Evolutionary conservation across 2,113 vertebrate genomes (phyloP), one percentile per base, ranked within the genome.

Genomic region (Pterophyllum scalare): DNA sequence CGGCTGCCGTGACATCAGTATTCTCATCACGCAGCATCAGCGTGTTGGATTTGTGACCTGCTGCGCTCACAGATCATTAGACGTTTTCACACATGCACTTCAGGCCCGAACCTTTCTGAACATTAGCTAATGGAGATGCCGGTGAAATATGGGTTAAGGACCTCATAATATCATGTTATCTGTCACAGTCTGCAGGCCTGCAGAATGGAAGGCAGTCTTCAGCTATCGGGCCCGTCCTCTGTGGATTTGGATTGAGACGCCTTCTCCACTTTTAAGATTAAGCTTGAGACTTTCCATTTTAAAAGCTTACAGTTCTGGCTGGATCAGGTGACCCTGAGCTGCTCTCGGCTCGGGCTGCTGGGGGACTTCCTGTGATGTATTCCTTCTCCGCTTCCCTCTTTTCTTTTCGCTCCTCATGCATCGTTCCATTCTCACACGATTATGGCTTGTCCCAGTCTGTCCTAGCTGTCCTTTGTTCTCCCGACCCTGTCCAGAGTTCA

Each of bases 221-320:
- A 38, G 33, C 33, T 5, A 31, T 64, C 12, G 13, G 22, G 7
- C 61, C 20, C 6, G 19, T 38, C 61, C 40, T 35, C 6, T 2
- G 6, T 22, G 61, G 61, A 64, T 33, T 38, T 0, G n/a, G 12
- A 40, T 40, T n/a, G 38, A 65, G 22, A 17, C 14, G n/a, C 0
- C 5, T 0, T 17, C 0, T 67, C 38, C 46, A 15, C 65, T 49
- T 49, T 70, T 67, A 19, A 28, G 40, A 49, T 49, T 13, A 43
- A 4, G 10, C 40, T 43, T 43, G 14, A 49, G 5, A 43, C 40
- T 0, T 26, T 0, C 6, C 0, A 43, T 28, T 0, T 49, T 28
- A 70, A 28, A 3, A 0, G 0, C 65, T 49, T 49, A 70, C 0
- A 28, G 24, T 67, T 6, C 0, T 8, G 8, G 38, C 22, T 70